Evolutionary conservation across 37 sponge, comb jelly and placozoan species (phyloP), one percentile per base, ranked within the genome.

Genomic region (Ianthella basta): DNA sequence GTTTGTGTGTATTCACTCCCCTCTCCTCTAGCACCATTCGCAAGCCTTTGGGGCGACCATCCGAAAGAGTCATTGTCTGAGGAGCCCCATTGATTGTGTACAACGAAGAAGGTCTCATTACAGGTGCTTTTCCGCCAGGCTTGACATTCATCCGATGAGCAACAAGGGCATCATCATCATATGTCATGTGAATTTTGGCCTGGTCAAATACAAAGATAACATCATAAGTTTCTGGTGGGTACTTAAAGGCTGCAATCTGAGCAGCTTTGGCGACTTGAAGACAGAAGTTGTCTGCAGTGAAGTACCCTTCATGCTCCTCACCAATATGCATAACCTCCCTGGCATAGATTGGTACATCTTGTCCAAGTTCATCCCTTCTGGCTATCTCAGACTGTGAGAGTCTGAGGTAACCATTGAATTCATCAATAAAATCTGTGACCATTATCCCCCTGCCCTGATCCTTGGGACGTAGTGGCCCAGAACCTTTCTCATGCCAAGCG

Each of bases 381-480:
- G 64, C 85, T 39, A 32, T 29, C 61, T 85, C 36, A 1, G 5
- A 13, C 5, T 70, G 63, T 65, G 55, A 34, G 2, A 85, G 41
- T 6, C 54, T 0, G 15, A 84, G 65, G 23, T 36, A 84, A 27
- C 79, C 85, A 77, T 59, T 59, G 36, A 60, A 63, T 30, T 85
- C 85, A 0, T 85, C 85, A 27, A 85, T 55, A 35, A 85, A 85
- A 67, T 85, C 85, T 36, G 79, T 85, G 16, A 85, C 78, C 85
- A 85, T 85, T 23, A 85, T 5, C 0, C 78, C 85, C 27, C 77
- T 53, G 16, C 77, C 85, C 29, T 53, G 39, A 0, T 79, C 78
- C 55, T 85, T 85, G 21, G 78, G 85, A 23, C 27, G 27, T 21
- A 85, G 25, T 38, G 59, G 75, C 63, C 75, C 79, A 12, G 15